Base-by-base conservation (phyloP, 2,888 invertebrate genomes). In the Margaritifera margaritifera region DNA sequence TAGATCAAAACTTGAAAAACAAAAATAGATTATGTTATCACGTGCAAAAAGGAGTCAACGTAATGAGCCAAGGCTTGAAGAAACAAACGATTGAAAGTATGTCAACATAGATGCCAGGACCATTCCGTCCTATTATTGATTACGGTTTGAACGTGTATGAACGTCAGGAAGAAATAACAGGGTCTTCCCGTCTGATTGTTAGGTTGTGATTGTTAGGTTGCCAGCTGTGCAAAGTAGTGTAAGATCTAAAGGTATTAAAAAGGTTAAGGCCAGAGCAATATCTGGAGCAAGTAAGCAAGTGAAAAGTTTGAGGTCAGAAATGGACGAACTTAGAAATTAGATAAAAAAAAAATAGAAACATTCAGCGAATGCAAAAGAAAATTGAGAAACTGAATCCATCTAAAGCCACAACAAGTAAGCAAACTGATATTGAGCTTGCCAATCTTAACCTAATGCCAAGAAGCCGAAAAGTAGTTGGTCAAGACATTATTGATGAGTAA, bases 1-100 rank as follows among this genome's bases (percentile, higher is more conserved):
- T 27, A 8, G 69, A 69, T 20, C 57, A 59, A 62, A 72, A 69
- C 52, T 51, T 19, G 42, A 63, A 66, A 20, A 69, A 22, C 31
- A 56, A 8, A 56, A 24, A 55, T 15, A 65, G 22, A n/a, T n/a
- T n/a, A n/a, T n/a, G 24, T 51, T 50, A 69, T 51, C 24, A 56
- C n/a, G 20, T 22, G 42, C 54, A 62, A 31, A n/a, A 61, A 24
- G 27, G 61, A 53, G 20, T 2, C 11, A 54, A 4, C 0, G 6
- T 50, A 24, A 11, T 8, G 24, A 4, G 42, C 50, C 55, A 56
- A 62, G 42, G 27, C 22, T 20, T 20, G 5, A 50, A n/a, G 42
- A 68, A 55, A 27, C 55, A 58, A 52, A 50, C 19, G 20, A 18
- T 6, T 22, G 25, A 31, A 25, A 15, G n/a, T 25, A 56, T 42